A percentile compares a stretch with the other conserved stretches of the same genome.
Conservation (phyloP, 2,888 invertebrate genomes). For the Tachystola acroxantha region DNA sequence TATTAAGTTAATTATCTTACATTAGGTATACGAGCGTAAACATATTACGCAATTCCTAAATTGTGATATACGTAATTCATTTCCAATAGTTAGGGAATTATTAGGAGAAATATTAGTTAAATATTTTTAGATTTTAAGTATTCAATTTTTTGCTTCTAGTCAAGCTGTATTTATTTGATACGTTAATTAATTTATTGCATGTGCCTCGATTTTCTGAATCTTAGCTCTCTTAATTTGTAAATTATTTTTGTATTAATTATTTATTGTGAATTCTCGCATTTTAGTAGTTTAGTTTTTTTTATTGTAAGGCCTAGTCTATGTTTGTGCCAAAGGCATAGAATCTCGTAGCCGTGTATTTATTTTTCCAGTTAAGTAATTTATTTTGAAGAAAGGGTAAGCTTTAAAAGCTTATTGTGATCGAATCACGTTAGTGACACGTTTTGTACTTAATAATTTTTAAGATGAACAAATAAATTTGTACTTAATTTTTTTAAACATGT, state of each 20-base stretch:
- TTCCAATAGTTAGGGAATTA: conserved; percentile 30
- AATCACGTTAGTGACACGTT: conserved; percentile 44
- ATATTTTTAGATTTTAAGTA: conserved; percentile 18
- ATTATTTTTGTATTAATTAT: conserved; percentile 18
- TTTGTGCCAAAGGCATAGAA: conserved; percentile 69
- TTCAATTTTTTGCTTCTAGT: conserved; percentile 48
- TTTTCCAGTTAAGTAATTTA: conserved; percentile 29
- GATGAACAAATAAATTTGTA: conserved; percentile 19
- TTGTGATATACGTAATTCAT: conserved; percentile 70
- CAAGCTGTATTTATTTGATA: conserved; percentile 23
- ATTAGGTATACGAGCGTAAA: conserved; percentile 36
- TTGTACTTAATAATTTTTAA: conserved; percentile 32
- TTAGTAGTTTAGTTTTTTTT: conserved; percentile 15
- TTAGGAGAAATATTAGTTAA: conserved; percentile 22
- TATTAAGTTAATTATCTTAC: too few relatives aligned
- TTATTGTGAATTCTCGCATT: conserved; percentile 11
- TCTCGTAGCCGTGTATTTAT: conserved; percentile 45
- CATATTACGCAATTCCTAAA: conserved; percentile 66
- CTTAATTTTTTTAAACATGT: conserved; percentile 3
- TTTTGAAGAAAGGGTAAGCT: conserved; percentile 44
- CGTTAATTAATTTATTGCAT: conserved; percentile 18
- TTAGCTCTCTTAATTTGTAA: conserved; percentile 43
- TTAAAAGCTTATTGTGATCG: conserved; percentile 60
- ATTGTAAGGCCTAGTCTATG: conserved; percentile 47
- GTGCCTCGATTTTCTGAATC: conserved; percentile 15